Percentiles rank a stretch among this genome's conserved stretches.
Evolutionary conservation across 2,888 invertebrate species (phyloP).

Genomic region (Agelastica alni): DNA sequence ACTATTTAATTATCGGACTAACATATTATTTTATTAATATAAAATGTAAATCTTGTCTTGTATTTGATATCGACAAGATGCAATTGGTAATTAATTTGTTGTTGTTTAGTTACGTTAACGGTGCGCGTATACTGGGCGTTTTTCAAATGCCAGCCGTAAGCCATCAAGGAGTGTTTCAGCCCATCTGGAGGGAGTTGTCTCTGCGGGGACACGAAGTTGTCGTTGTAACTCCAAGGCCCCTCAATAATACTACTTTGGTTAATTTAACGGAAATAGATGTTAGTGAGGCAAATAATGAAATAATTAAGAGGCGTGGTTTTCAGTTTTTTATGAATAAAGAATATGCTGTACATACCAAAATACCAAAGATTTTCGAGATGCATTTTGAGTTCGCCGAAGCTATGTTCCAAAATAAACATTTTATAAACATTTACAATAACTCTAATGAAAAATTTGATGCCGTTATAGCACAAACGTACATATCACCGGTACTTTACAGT

Average conservation of each 20-base stretch:
- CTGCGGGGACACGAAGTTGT: conserved; percentile 47
- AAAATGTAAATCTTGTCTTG: too few species aligned
- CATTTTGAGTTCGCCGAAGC: conserved; percentile 38
- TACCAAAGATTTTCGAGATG: conserved; percentile 36
- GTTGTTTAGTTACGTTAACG: too few species aligned
- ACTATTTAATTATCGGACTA: too few species aligned
- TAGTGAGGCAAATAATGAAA: conserved; percentile 34
- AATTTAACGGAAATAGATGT: conserved; percentile 50
- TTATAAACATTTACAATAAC: conserved; percentile 39
- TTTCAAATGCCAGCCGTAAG: too few species aligned
- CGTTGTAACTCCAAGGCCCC: conserved; percentile 46
- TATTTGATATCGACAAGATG: too few species aligned
- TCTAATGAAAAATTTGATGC: conserved; percentile 41
- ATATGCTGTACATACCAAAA: conserved; percentile 36
- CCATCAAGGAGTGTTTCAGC: conserved; percentile 41
- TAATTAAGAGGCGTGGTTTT: conserved; percentile 38
- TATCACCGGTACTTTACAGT: conserved; percentile 40
- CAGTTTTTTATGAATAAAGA: conserved; percentile 43
- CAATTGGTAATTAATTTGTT: too few species aligned
- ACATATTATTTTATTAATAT: too few species aligned
- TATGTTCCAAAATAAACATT: conserved; percentile 38
- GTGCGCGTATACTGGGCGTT: too few species aligned
- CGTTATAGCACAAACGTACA: conserved; percentile 42
- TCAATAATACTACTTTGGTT: conserved; percentile 42
- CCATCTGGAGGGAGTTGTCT: conserved; percentile 46